phyloP scores from a whole-genome alignment of 2,113 vertebrate species.

The Erythrocercus mccallii region DNA sequence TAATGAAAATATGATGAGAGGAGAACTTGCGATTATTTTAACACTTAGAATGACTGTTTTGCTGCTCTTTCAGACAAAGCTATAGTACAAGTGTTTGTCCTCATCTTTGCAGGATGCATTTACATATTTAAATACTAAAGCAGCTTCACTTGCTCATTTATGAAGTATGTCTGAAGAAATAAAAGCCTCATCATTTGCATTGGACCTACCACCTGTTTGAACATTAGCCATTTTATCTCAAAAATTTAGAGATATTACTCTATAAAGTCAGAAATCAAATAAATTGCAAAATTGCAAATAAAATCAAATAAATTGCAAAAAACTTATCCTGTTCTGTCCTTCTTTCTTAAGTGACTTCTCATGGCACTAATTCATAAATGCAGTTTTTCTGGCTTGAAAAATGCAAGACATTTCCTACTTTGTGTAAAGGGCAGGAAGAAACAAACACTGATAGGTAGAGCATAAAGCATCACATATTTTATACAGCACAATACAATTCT shows the following conservation, averaged over 20 bases:
- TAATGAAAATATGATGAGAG: not conserved
- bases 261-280: not conserved
- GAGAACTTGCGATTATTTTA: not conserved
- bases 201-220: not conserved
- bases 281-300: not conserved
- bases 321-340: not conserved
- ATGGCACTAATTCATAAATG: not conserved
- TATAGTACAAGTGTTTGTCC: not conserved
- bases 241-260: too few relatives aligned
- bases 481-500: not conserved
- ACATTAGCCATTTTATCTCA: not conserved
- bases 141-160: not conserved
- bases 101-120: not conserved
- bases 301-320: not conserved
- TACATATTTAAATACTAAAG: not conserved
- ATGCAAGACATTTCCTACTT: not conserved
- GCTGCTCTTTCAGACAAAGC: not conserved
- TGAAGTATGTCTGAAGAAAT: not conserved
- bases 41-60: not conserved
- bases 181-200: not conserved
- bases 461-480: not conserved
- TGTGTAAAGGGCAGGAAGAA: not conserved
- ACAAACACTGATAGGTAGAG: not conserved
- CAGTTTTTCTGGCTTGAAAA: not conserved
- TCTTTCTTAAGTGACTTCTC: not conserved